Base-by-base conservation (phyloP, 2,113 vertebrate genomes). In the Symphodus melops region DNA sequence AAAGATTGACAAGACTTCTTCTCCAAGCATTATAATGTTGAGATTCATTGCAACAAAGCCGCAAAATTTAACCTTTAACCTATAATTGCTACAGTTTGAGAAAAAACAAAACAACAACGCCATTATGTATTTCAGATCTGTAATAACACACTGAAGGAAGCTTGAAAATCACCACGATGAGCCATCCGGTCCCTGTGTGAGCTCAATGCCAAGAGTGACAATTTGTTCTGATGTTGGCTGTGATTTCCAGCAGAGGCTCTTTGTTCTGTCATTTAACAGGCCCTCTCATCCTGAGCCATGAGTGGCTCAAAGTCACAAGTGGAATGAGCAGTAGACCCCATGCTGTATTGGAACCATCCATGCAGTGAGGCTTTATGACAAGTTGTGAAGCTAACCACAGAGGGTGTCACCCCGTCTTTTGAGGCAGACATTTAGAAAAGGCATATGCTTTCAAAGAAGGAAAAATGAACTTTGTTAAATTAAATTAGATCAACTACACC, bases 221-320 rank as follows among this genome's bases (percentile, higher is more conserved):
- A 60, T 55, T 54, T 69, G 55, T 33, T 60, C 17, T 19, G 28
- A 68, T 58, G 58, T 48, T 17, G 42, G 57, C 20, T 21, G 51
- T 46, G 59, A 56, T 69, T 73, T 70, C 56, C 57, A 60, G 13
- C 17, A 2, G 73, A 58, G 51, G 11, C 55, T 55, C 23, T 44
- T 25, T 63, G 36, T 49, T 56, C 37, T 44, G 68, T 57, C 9
- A 2, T 51, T 59, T 71, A 36, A 66, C 51, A 20, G 51, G 56
- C 33, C 4, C 28, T 54, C 42, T 72, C 20, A 65, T 59, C 62
- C 54, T 51, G 41, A 64, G 25, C 42, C 12, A 25, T 11, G 28
- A 36, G 33, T 17, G 8, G 46, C 56, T 79, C 59, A n/a, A 42
- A 66, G 44, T 68, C 57, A 36, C 58, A 55, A 36, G 16, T 46